A percentile compares a stretch with the other conserved stretches of the same genome.
phyloP scores from a whole-genome alignment of 2,113 vertebrate genomes.

The Calonectris borealis region DNA sequence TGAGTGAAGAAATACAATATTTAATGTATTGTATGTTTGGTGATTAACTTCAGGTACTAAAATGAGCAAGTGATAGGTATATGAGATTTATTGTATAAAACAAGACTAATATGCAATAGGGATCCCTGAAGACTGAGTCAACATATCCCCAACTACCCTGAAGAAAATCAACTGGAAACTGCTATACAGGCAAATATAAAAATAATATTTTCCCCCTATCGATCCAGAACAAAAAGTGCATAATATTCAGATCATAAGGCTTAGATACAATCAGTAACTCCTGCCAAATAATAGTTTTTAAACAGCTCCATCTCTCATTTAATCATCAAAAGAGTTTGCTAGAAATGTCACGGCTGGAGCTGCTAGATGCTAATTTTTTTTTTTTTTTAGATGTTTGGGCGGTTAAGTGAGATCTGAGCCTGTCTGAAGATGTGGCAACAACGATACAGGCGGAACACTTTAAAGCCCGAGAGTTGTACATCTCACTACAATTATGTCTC shows the following conservation, averaged over 20 bases:
- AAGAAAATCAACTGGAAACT: neutral
- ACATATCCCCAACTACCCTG: neutral
- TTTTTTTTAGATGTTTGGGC: neutral
- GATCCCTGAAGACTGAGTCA: neutral
- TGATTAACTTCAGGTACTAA: neutral
- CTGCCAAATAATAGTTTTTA: neutral
- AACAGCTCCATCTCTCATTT: neutral
- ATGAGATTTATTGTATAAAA: neutral
- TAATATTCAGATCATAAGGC: neutral
- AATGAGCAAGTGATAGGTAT: neutral
- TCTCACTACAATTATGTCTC: neutral
- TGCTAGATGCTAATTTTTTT: neutral
- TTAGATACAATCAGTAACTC: neutral
- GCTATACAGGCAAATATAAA: neutral
- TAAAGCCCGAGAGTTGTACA: neutral
- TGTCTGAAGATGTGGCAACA: neutral
- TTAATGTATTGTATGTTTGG: neutral
- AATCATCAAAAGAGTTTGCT: constrained; percentile 23
- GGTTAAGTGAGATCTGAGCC: neutral
- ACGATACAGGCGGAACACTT: accelerated
- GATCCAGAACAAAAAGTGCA: neutral
- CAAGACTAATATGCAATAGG: neutral
- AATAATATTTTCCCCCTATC: neutral
- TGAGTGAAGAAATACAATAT: neutral
- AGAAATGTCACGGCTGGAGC: constrained; percentile 24